Percentiles rank a stretch among this genome's conserved stretches.
Conservation (phyloP, 2,797 vertebrate genomes). For the Sparus aurata region DNA sequence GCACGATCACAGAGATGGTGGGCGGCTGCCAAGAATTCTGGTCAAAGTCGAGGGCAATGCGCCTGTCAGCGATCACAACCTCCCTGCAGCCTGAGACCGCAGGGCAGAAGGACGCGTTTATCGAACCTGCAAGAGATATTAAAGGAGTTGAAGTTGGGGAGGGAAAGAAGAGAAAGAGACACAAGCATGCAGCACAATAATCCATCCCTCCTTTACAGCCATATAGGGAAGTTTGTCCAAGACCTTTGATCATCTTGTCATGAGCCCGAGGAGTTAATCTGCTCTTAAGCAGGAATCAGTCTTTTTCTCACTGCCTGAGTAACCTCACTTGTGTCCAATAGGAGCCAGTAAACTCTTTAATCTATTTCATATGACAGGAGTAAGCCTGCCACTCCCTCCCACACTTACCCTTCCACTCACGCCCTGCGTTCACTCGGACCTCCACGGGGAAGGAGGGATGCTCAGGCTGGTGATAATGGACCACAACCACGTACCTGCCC, state of each 20-base stretch:
- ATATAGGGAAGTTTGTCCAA: conserved; percentile 40
- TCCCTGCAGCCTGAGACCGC: conserved; percentile 90
- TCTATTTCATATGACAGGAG: conserved; percentile 22
- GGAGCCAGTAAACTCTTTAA: conserved; percentile 19
- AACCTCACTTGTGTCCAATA: conserved; percentile 16
- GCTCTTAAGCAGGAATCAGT: conserved; percentile 41
- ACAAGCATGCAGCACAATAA: conserved; percentile 2
- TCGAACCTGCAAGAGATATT: conserved; percentile 81
- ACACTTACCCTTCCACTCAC: conserved; percentile 87
- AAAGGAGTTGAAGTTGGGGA: conserved; percentile 1
- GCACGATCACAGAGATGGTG: conserved; percentile 87
- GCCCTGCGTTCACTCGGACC: conserved; percentile 85
- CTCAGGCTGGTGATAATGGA: conserved; percentile 90
- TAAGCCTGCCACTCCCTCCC: conserved; percentile 2
- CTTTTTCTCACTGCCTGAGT: conserved; percentile 22
- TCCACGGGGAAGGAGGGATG: conserved; percentile 86
- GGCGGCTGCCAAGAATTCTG: conserved; percentile 77
- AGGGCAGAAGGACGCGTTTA: conserved; percentile 92
- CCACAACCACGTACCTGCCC: conserved; percentile 87
- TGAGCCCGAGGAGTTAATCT: conserved; percentile 51
- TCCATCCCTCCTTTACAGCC: conserved; percentile 28
- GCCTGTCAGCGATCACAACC: conserved; percentile 85
- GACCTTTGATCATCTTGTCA: conserved; percentile 57
- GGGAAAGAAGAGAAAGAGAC: conserved; percentile 1
- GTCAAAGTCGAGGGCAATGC: conserved; percentile 86